phyloP scores from a whole-genome alignment of 2,113 vertebrate genomes.

The Meleagris gallopavo region DNA sequence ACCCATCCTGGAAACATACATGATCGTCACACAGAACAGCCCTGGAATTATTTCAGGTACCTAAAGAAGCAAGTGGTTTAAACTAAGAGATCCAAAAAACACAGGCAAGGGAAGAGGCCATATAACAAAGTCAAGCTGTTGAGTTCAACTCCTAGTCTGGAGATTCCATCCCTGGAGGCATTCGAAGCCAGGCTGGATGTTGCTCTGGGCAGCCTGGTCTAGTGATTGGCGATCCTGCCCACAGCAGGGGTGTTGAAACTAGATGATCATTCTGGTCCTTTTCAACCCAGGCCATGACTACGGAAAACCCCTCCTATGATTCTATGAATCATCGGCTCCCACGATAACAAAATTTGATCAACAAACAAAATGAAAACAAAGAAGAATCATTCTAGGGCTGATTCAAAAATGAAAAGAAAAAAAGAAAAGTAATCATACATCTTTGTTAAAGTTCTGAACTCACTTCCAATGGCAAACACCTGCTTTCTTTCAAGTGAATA shows the following conservation, averaged over 20 bases:
- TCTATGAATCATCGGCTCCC: too few species aligned
- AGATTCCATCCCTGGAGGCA: neutral
- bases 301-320: too few species aligned
- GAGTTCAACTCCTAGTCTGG: neutral
- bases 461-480: neutral
- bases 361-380: neutral
- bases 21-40: accelerated
- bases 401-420: neutral
- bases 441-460: neutral
- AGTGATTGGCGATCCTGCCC: too few species aligned
- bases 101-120: neutral
- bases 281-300: too few species aligned
- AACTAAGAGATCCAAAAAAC: neutral
- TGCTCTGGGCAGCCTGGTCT: too few species aligned
- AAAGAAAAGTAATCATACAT: neutral
- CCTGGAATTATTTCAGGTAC: neutral
- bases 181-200: too few species aligned
- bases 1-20: neutral
- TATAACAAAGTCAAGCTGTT: neutral
- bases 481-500: neutral
- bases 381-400: neutral
- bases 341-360: neutral
- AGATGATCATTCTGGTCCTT: too few species aligned
- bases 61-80: neutral
- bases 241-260: too few species aligned